A percentile compares a stretch with the other conserved stretches of the same genome.
Evolutionary conservation across 2,888 invertebrate genomes (phyloP).

Genomic region (Smittia sp.): DNA sequence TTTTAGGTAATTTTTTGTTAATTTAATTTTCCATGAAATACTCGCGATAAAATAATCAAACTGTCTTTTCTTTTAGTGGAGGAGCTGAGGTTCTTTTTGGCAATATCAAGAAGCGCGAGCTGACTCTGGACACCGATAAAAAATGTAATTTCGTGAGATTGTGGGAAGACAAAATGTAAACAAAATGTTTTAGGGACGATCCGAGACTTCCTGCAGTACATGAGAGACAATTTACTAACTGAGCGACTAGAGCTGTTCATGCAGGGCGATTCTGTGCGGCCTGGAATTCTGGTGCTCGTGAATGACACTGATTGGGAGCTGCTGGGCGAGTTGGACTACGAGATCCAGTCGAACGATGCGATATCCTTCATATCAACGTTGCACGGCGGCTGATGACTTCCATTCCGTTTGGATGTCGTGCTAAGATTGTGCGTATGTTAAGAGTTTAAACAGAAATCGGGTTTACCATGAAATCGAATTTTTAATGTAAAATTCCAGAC

Average conservation of each 20-base stretch:
- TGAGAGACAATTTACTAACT: conserved; percentile 76
- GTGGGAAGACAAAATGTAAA: conserved; percentile 45
- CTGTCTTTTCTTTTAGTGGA: conserved; percentile 73
- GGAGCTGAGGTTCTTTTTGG: conserved; percentile 90
- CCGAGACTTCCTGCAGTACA: conserved; percentile 72
- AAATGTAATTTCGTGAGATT: conserved; percentile 49
- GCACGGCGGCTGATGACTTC: conserved; percentile 80
- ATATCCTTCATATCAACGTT: conserved; percentile 79
- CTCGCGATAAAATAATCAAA: no score
- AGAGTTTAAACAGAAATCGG: no score
- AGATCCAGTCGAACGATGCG: conserved; percentile 65
- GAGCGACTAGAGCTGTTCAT: conserved; percentile 76
- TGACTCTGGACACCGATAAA: conserved; percentile 61
- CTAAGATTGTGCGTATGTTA: no score
- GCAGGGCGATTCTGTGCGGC: conserved; percentile 59
- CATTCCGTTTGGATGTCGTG: no score
- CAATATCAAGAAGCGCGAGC: conserved; percentile 69
- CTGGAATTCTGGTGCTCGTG: conserved; percentile 89
- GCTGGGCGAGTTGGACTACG: conserved; percentile 69
- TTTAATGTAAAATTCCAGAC: no score
- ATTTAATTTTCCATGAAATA: no score
- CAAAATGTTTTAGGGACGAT: conserved; percentile 61
- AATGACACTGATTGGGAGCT: conserved; percentile 98
- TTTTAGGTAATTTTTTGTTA: neutral
- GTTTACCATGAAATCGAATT: no score